Conservation (phyloP, 2,113 vertebrate species). For the Piaya cayana region DNA sequence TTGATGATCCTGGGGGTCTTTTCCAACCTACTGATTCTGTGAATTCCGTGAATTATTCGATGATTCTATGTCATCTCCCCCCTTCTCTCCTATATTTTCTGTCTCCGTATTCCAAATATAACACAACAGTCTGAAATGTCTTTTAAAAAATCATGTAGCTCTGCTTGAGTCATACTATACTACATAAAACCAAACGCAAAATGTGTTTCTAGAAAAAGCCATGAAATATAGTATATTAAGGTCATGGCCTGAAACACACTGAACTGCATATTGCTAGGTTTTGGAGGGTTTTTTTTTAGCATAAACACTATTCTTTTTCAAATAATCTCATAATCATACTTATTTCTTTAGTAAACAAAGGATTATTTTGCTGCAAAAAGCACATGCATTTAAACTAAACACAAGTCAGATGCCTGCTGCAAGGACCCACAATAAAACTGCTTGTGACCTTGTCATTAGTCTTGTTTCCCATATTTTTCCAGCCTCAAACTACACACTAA, state of each 20-base stretch:
- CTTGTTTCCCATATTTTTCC: conserved; percentile 44
- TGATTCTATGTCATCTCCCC: not conserved
- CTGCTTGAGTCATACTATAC: not conserved
- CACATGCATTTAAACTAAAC: conserved; percentile 56
- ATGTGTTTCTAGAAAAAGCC: conserved; percentile 9
- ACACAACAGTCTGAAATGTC: not conserved
- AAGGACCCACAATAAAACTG: conserved; percentile 50
- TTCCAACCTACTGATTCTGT: too few species aligned
- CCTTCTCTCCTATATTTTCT: not conserved
- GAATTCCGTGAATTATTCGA: too few species aligned
- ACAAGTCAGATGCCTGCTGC: conserved; percentile 26
- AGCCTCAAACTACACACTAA: conserved; percentile 63
- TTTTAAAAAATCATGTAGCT: not conserved
- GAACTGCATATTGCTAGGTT: conserved; percentile 40
- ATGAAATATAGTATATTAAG: not conserved
- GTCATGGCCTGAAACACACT: conserved; percentile 37
- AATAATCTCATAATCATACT: conserved; percentile 48
- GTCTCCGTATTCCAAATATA: not conserved
- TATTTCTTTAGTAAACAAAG: conserved; percentile 57
- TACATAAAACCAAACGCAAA: conserved; percentile 4
- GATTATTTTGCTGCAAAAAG: conserved; percentile 50
- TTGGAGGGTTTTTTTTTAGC: not conserved
- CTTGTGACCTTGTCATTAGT: conserved; percentile 69
- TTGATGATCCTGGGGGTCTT: too few species aligned
- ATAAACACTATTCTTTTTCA: conserved; percentile 57